Conservation (phyloP, 1,140 invertebrate genomes). For the Neodiprion pinetum region DNA sequence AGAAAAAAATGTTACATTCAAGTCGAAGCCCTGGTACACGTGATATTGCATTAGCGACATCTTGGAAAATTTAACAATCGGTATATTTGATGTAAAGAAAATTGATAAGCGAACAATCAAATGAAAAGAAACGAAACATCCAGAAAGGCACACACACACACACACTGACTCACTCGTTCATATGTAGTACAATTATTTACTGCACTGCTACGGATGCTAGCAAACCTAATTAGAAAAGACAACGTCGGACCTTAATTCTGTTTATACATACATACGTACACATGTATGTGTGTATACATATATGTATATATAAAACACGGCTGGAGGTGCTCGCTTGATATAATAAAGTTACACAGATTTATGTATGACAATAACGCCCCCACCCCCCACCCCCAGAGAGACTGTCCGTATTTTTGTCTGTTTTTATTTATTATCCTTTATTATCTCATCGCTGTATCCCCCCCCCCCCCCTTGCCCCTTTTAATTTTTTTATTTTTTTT, state of each 20-base stretch:
- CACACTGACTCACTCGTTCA: not conserved
- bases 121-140: not conserved
- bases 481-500: too few relatives aligned
- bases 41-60: too few relatives aligned
- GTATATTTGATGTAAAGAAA: not conserved
- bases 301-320: not conserved
- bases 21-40: too few relatives aligned
- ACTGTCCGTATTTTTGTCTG: too few relatives aligned
- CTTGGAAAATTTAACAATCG: too few relatives aligned
- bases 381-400: too few relatives aligned
- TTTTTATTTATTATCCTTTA: too few relatives aligned
- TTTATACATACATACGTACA: not conserved
- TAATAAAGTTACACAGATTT: not conserved
- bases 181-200: not conserved
- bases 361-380: too few relatives aligned
- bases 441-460: too few relatives aligned
- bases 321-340: not conserved
- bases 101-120: not conserved
- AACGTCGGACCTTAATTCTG: not conserved
- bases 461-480: too few relatives aligned
- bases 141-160: not conserved
- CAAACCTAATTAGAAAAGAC: constrained; percentile 1
- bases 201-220: not conserved
- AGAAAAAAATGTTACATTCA: too few relatives aligned
- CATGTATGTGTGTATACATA: too few relatives aligned